Conservation (phyloP, 2,888 invertebrate species). For the Lasioglossum vierecki region DNA sequence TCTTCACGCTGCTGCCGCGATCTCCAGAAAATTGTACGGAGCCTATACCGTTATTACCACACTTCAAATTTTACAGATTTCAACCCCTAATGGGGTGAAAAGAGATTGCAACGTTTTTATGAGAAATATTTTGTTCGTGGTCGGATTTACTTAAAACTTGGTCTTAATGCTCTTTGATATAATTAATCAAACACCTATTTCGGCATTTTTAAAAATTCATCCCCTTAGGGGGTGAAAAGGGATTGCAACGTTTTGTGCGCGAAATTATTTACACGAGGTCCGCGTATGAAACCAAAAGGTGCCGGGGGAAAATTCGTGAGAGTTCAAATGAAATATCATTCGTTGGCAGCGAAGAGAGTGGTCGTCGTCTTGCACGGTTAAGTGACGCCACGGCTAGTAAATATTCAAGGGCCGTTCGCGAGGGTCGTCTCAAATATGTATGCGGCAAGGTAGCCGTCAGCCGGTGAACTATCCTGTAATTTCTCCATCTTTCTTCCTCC, state of each 20-base stretch:
- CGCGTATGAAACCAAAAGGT: neutral
- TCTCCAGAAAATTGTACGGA: neutral
- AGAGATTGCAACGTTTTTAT: too few species aligned
- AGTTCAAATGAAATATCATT: constrained; percentile 1
- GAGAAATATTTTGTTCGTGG: too few species aligned
- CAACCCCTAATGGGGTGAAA: too few species aligned
- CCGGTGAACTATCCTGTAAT: neutral
- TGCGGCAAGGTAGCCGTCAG: neutral
- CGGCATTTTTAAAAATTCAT: too few species aligned
- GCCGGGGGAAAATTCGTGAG: neutral
- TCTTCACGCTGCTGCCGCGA: neutral
- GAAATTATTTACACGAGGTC: neutral
- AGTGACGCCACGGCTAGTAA: neutral
- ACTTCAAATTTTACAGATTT: neutral
- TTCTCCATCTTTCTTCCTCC: neutral
- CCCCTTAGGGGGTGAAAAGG: too few species aligned
- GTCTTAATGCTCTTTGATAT: too few species aligned
- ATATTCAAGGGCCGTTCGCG: constrained; percentile 3
- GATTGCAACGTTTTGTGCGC: neutral
- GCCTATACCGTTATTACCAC: neutral
- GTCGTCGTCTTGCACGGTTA: neutral
- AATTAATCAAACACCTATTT: too few species aligned
- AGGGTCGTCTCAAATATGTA: neutral
- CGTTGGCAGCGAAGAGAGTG: neutral
- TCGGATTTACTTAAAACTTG: too few species aligned